phyloP scores from a whole-genome alignment of 2,888 invertebrate species.

The Volucella inanis region DNA sequence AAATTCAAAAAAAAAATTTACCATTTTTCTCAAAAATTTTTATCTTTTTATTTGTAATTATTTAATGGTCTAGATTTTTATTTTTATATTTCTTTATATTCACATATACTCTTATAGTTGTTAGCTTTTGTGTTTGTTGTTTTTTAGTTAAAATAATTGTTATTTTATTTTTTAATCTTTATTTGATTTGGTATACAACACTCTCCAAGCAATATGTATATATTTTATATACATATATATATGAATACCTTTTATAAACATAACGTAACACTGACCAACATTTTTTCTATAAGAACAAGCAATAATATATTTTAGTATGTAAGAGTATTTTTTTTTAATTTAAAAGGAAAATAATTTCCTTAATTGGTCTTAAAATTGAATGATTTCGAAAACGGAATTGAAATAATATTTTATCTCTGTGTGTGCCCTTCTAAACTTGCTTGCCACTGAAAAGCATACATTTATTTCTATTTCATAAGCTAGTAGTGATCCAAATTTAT shows the following conservation, averaged over 20 bases:
- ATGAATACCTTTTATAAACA: not conserved
- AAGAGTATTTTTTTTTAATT: not conserved
- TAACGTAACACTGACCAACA: conserved; percentile 36
- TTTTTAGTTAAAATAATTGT: conserved; percentile 14
- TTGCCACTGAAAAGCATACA: conserved; percentile 47
- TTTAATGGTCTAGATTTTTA: conserved; percentile 15
- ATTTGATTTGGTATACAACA: conserved; percentile 65
- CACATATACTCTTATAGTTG: conserved; percentile 21
- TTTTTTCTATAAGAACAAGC: conserved; percentile 18
- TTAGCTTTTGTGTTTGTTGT: conserved; percentile 51
- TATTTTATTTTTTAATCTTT: conserved; percentile 7
- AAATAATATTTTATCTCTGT: conserved; percentile 24
- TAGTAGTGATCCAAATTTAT: conserved; percentile 45
- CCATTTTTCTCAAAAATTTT: too few relatives aligned
- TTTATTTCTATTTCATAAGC: conserved; percentile 22
- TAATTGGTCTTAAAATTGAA: conserved; percentile 36
- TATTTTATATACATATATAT: conserved; percentile 5
- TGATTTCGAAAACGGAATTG: conserved; percentile 37
- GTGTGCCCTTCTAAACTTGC: conserved; percentile 52
- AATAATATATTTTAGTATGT: not conserved
- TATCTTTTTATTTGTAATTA: not conserved
- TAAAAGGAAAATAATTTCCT: conserved; percentile 3
- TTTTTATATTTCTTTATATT: not conserved
- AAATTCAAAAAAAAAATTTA: too few relatives aligned
- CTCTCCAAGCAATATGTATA: conserved; percentile 27